Evolutionary conservation across 92 coral and sea anemone genomes (phyloP), one percentile per base, ranked within the genome.

Genomic region (Muricea muricata): DNA sequence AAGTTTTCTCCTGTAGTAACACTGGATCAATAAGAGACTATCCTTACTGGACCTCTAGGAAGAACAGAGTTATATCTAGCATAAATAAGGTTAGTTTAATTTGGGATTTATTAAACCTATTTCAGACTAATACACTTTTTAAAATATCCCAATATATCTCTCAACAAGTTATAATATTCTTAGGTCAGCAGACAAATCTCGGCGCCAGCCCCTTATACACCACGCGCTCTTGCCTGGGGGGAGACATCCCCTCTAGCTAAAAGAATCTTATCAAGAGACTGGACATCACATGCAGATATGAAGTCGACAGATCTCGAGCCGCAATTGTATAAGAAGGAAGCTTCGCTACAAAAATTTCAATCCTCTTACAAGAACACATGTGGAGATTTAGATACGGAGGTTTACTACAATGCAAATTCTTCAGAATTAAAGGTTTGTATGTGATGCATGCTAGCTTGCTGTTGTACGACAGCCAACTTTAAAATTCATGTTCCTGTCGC

Each of bases 301-400:
- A 15, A 13, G 25, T 4, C 80, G 29, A 26, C 21, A 25, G 41
- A 75, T 40, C 65, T 75, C 12, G 65, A 75, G 14, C 80, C 80
- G 14, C 35, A 26, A 2, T 57, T 75, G 37, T 75, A 75, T 54
- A 75, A 48, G 45, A 75, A 75, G 28, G 80, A 75, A 47, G 80
- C 65, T 3, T 75, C 66, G 10, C 37, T 75, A 1, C 65, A 75
- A 33, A 75, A 35, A 47, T 75, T 75, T 31, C 80, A 75, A 75
- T 21, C 65, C 52, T 23, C 39, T 3, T 48, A 34, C 33, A 75
- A 31, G 23, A 47, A 47, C 65, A 75, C n/a, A 75, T 75, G 80
- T 31, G 80, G 80, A 0, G 45, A n/a, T 29, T 47, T 75, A 23
- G 80, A 75, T 18, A 75, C 65, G 13, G 80, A 75, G 50, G 45